Conservation (phyloP, 1,140 invertebrate genomes). For the Capitella teleta region DNA sequence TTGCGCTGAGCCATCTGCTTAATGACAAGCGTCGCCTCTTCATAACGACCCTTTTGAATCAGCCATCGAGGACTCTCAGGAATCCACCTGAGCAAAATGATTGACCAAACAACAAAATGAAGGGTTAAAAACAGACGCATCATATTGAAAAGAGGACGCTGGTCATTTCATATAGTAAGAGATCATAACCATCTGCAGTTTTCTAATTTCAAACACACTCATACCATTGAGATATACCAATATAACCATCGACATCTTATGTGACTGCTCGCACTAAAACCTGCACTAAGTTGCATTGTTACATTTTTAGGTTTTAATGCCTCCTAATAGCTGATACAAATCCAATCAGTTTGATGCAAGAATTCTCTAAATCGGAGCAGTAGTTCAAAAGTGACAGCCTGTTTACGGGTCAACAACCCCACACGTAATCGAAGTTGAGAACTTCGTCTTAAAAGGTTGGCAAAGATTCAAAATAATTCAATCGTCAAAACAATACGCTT, state of each 20-base stretch:
- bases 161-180: background rate
- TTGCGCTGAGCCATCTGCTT: conserved; percentile 15
- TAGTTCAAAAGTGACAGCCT: too few relatives aligned
- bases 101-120: background rate
- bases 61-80: conserved; percentile 19
- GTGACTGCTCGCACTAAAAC: too few relatives aligned
- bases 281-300: too few relatives aligned
- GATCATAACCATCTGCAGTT: background rate
- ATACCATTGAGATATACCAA: background rate
- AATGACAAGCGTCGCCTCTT: conserved; percentile 15
- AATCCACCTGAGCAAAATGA: conserved; percentile 10
- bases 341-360: background rate
- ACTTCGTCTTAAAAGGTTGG: too few relatives aligned
- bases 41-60: conserved; percentile 11
- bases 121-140: background rate
- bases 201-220: background rate
- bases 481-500: too few relatives aligned
- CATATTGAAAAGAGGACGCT: background rate
- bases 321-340: too few relatives aligned
- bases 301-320: too few relatives aligned
- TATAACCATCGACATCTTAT: too few relatives aligned
- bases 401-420: too few relatives aligned
- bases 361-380: too few relatives aligned
- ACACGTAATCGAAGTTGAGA: too few relatives aligned
- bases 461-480: too few relatives aligned